Evolutionary conservation across 2,888 invertebrate genomes (phyloP), one percentile per base, ranked within the genome.

Genomic region (Andricus curvator): DNA sequence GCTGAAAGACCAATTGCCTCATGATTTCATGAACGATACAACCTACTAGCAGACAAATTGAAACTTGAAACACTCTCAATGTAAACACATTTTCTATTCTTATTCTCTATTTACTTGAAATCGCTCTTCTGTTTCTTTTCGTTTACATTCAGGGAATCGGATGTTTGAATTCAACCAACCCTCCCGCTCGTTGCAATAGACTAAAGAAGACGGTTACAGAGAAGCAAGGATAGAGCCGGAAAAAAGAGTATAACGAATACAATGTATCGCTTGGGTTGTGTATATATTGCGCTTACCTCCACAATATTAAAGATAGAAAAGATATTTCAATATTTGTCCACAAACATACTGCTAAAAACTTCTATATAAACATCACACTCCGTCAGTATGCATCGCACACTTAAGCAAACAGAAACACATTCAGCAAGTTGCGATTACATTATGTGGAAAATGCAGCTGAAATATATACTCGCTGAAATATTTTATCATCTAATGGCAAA

Each of bases 291-390:
- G 79, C 84, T 86, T 84, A 68, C 84, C 81, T 82, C 78, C 80
- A 84, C 83, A 81, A 87, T 89, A 88, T 90, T 89, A 90, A 88
- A 89, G 88, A 86, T 86, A 87, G 83, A 80, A 82, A 84, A 86
- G 85, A 89, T 88, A 88, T 88, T 90, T 90, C 88, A 89, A 90
- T 90, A 89, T 89, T 85, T 87, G 84, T 85, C 79, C 76, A 84
- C 85, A 88, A 88, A 87, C 86, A 84, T 76, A 68, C 84, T 82
- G 86, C 85, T 84, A 82, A 70, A 37, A 67, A 15, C 67, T 13
- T 20, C n/a, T 67, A 67, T 33, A 67, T 29, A 13, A n/a, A 56
- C 48, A 48, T 65, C 17, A 29, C 48, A 56, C 22, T 37, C 17
- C 70, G 13, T 11, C 22, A 37, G 29, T 66, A 74, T 37, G n/a